Conservation (phyloP, 2,797 vertebrate genomes). For the Poeciliopsis infans region DNA sequence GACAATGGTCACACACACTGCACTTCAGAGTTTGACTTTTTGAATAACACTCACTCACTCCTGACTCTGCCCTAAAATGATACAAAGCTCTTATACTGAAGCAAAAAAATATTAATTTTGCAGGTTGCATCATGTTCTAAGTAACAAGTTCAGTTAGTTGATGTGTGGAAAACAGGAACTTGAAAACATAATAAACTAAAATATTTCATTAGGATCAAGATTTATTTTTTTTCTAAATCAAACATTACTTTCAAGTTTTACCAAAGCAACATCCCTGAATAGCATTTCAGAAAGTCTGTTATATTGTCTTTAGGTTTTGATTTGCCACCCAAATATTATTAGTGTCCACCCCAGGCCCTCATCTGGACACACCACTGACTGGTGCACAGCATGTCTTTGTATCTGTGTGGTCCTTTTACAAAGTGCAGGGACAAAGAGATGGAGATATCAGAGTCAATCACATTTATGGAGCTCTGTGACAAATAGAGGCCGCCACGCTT, state of each 20-base stretch:
- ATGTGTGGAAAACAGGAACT: not conserved
- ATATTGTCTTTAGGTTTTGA: not conserved
- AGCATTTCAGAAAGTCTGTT: not conserved
- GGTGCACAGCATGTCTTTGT: not conserved
- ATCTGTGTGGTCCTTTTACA: conserved; percentile 11
- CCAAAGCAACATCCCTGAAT: not conserved
- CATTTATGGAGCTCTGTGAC: conserved; percentile 97
- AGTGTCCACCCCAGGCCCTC: not conserved
- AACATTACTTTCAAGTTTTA: not conserved
- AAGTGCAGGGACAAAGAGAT: conserved; percentile 84
- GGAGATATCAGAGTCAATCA: conserved; percentile 92
- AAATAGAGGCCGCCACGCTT: conserved; percentile 94
- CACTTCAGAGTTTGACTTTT: not conserved
- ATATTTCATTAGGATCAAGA: not conserved
- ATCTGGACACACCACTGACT: not conserved
- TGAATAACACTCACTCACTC: not conserved
- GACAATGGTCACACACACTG: too few species aligned
- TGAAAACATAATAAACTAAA: not conserved
- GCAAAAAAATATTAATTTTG: not conserved
- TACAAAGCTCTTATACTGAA: not conserved
- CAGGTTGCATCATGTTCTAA: not conserved
- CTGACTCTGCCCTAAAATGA: not conserved
- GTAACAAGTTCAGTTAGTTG: not conserved
- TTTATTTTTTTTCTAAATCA: not conserved
- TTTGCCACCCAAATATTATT: not conserved